These are phyloP conservation scores for Drosophila niveifrons DNA, from an alignment of 2,888 invertebrate species.

Conservation along the genomic window DNA sequence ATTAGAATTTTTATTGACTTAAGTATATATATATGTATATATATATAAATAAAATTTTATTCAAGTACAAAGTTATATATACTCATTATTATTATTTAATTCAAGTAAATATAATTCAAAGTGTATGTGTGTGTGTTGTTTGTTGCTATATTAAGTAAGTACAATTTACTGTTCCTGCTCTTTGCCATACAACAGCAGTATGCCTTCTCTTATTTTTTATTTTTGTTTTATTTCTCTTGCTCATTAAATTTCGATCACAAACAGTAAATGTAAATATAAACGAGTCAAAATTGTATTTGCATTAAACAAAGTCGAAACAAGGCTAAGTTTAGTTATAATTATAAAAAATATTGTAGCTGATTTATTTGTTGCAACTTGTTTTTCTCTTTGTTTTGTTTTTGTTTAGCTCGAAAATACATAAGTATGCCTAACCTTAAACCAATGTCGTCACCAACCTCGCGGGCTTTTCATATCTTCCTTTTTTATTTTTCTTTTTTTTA, in stretches of 20 bases:
- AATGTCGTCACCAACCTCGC: conserved; percentile 62
- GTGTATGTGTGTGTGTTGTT: conserved; percentile 57
- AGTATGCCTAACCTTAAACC: conserved; percentile 73
- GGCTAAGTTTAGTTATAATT: conserved; percentile 57
- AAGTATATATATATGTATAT: conserved; percentile 70
- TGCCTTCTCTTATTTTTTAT: conserved; percentile 17
- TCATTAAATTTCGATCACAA: conserved; percentile 69
- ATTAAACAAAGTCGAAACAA: conserved; percentile 72
- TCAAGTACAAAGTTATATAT: conserved; percentile 85
- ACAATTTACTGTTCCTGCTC: conserved; percentile 77
- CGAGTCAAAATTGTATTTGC: conserved; percentile 64
- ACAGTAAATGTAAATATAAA: conserved; percentile 78
- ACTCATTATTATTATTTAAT: conserved; percentile 83
- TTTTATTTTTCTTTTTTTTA: neutral
- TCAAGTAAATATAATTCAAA: conserved; percentile 82
- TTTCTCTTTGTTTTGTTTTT: conserved; percentile 19
- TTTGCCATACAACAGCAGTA: conserved; percentile 63
- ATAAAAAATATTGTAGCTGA: conserved; percentile 74
- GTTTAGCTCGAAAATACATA: conserved; percentile 73
- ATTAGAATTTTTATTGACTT: conserved; percentile 84
- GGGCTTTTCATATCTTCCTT: conserved; percentile 10
- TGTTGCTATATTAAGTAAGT: conserved; percentile 68
- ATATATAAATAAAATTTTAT: conserved; percentile 84
- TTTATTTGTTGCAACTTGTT: conserved; percentile 30
- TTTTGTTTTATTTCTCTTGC: conserved; percentile 19